Percentiles rank a stretch among this genome's conserved stretches.
phyloP scores from a whole-genome alignment of 2,797 vertebrate genomes.

The Mionectes olivaceus region DNA sequence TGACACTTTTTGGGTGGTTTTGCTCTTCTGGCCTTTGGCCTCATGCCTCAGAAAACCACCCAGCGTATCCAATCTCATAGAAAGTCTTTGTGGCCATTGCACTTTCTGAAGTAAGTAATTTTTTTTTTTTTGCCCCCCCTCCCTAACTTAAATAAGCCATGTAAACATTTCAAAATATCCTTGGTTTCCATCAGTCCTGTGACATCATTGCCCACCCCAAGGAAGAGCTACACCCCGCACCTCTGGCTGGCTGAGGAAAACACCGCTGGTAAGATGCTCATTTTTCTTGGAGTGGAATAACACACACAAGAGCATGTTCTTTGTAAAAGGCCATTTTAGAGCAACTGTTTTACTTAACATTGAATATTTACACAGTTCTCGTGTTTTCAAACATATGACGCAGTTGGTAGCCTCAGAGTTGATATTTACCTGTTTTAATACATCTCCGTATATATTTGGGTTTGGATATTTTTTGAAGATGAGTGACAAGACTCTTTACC shows the following conservation, averaged over 20 bases:
- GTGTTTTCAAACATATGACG: slow-evolving; percentile 2
- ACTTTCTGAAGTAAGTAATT: slow-evolving; percentile 26
- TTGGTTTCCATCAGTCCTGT: slow-evolving; percentile 12
- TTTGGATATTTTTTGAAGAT: not conserved
- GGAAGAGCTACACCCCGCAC: not conserved
- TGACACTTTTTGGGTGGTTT: slow-evolving; percentile 70
- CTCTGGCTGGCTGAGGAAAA: slow-evolving; percentile 4
- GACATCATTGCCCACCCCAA: slow-evolving; percentile 7
- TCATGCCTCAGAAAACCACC: slow-evolving; percentile 54
- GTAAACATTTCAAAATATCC: slow-evolving; percentile 16
- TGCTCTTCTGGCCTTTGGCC: slow-evolving; percentile 67
- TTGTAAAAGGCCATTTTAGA: slow-evolving; percentile 1
- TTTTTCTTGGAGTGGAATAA: slow-evolving; percentile 40
- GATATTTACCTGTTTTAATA: slow-evolving; percentile 36
- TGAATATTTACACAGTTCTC: slow-evolving; percentile 26
- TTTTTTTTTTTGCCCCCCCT: too few relatives aligned
- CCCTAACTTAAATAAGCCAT: slow-evolving; percentile 1
- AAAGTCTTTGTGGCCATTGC: slow-evolving; percentile 36
- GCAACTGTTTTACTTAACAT: slow-evolving; percentile 30
- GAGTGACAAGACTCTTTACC: not conserved
- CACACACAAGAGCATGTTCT: not conserved
- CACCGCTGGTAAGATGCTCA: not conserved
- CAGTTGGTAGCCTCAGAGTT: not conserved
- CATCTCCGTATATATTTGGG: not conserved
- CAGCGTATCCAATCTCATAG: slow-evolving; percentile 41